Evolutionary conservation across 2,797 vertebrate species (phyloP).

Genomic region (Anguilla megastoma): DNA sequence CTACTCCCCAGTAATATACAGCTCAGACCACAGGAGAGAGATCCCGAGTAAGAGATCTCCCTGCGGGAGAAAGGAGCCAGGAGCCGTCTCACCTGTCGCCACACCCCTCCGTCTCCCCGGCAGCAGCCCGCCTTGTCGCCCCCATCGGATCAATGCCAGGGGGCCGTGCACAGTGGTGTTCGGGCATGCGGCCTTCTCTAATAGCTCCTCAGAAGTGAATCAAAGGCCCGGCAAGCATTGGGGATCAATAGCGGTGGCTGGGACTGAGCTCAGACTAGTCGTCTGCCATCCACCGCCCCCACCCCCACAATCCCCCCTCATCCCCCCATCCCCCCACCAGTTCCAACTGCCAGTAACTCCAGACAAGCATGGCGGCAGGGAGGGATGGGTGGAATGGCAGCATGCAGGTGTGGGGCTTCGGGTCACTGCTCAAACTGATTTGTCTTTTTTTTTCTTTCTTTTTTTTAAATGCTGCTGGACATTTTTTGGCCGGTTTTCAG

Average conservation of each 20-base stretch:
- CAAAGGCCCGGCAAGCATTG: background rate
- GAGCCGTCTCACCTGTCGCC: background rate
- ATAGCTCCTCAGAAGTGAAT: slow-evolving; percentile 33
- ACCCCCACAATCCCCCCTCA: background rate
- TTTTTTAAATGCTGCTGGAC: background rate
- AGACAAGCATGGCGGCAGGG: slow-evolving; percentile 8
- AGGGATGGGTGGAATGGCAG: background rate
- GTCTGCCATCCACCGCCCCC: background rate
- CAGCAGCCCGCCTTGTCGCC: background rate
- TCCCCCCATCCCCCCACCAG: background rate
- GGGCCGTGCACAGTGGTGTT: background rate
- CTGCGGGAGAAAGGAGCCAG: background rate
- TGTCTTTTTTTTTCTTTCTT: background rate
- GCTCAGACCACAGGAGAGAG: background rate
- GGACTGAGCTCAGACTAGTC: slow-evolving; percentile 20
- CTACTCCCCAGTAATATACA: background rate
- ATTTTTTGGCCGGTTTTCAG: background rate
- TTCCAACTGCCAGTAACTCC: background rate
- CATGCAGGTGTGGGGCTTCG: background rate
- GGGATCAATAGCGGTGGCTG: slow-evolving; percentile 7
- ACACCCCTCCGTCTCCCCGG: background rate
- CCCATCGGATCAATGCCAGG: slow-evolving; percentile 8
- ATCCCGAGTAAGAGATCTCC: too few species aligned
- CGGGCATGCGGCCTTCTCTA: background rate
- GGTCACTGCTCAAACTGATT: background rate